A percentile compares a stretch with the other conserved stretches of the same genome.
Evolutionary conservation across 2,888 invertebrate species (phyloP).

Genomic region (Drosophila macrothrix): DNA sequence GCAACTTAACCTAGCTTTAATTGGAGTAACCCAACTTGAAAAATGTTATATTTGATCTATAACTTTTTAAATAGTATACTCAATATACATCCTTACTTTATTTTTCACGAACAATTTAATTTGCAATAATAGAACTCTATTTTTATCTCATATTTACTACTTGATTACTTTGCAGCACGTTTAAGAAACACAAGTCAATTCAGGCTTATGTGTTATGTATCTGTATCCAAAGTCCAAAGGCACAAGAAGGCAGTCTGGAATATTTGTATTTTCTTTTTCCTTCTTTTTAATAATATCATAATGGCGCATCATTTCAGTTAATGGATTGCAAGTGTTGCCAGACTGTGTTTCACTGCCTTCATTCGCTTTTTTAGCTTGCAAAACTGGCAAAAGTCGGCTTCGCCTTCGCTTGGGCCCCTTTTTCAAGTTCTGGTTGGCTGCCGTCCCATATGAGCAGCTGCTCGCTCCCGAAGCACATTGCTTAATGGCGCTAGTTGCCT

Average conservation of each 20-base stretch:
- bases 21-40: not conserved
- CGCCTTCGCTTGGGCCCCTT: slow-evolving; percentile 1
- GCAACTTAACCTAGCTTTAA: not conserved
- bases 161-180: slow-evolving; percentile 8
- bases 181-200: slow-evolving; percentile 11
- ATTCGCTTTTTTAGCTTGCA: slow-evolving; percentile 59
- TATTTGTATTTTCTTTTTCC: slow-evolving; percentile 5
- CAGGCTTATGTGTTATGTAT: slow-evolving; percentile 23
- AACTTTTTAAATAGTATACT: not conserved
- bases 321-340: slow-evolving; percentile 77
- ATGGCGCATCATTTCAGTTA: slow-evolving; percentile 68
- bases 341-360: slow-evolving; percentile 33
- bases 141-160: not conserved
- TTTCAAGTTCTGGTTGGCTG: slow-evolving; percentile 21
- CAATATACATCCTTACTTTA: not conserved
- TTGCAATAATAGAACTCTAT: not conserved
- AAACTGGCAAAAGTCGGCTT: slow-evolving; percentile 42
- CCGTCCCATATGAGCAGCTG: slow-evolving; percentile 66
- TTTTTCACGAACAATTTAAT: not conserved
- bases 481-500: slow-evolving; percentile 76
- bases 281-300: slow-evolving; percentile 68
- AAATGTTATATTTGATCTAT: not conserved
- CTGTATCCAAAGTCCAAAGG: slow-evolving; percentile 5
- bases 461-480: slow-evolving; percentile 59
- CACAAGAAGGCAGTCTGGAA: slow-evolving; percentile 28